A percentile compares a stretch with the other conserved stretches of the same genome.
Evolutionary conservation across 1,140 invertebrate genomes (phyloP).

Genomic region (Drosophila bipectinata): DNA sequence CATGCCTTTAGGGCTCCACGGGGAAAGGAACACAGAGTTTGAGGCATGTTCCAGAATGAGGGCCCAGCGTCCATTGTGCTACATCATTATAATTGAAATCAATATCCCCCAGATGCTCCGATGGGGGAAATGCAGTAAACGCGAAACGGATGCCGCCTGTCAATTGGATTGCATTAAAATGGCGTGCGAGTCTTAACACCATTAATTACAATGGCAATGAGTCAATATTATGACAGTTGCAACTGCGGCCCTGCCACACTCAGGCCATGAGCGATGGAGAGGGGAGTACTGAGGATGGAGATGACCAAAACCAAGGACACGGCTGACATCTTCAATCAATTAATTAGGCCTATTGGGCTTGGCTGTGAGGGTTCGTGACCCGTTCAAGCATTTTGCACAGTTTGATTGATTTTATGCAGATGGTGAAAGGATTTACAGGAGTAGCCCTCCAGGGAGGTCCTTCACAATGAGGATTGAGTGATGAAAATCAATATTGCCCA

Average conservation of each 20-base stretch:
- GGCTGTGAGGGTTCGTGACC: constrained; percentile 2
- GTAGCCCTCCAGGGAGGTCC: not conserved
- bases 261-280: not conserved
- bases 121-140: constrained; percentile 37
- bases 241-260: constrained; percentile 36
- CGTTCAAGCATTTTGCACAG: constrained; percentile 16
- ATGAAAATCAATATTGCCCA: constrained; percentile 4
- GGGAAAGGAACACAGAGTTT: not conserved
- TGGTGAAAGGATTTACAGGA: constrained; percentile 30
- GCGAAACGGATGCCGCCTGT: constrained; percentile 68
- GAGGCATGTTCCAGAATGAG: constrained; percentile 2
- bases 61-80: constrained; percentile 24
- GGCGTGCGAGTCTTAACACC: constrained; percentile 78
- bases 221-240: constrained; percentile 80
- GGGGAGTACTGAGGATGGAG: not conserved
- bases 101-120: constrained; percentile 51
- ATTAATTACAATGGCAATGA: constrained; percentile 79
- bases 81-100: constrained; percentile 73
- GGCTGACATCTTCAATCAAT: constrained; percentile 62
- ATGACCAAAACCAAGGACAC: constrained; percentile 16
- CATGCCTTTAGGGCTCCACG: constrained; percentile 18
- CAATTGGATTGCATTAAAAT: constrained; percentile 78
- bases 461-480: not conserved
- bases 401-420: constrained; percentile 64
- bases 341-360: constrained; percentile 57